phyloP scores from a whole-genome alignment of 2,888 invertebrate species.

The Lottia scabra region DNA sequence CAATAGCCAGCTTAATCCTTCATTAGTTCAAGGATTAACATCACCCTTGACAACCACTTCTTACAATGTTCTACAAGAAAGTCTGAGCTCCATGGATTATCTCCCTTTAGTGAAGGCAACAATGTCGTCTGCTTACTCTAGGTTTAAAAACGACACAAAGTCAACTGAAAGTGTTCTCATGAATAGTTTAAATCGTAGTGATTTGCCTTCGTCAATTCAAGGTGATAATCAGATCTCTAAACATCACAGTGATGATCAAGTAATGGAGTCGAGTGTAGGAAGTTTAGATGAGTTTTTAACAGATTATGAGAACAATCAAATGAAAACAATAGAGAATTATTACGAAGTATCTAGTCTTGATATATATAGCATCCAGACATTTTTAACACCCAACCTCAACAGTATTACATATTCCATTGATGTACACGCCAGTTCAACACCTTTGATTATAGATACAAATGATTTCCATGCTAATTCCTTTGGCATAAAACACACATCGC shows the following conservation, averaged over 20 bases:
- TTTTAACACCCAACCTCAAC: background rate
- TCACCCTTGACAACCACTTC: constrained; percentile 3
- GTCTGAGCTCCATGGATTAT: constrained; percentile 1
- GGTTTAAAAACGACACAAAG: background rate
- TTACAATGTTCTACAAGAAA: background rate
- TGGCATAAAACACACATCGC: no score
- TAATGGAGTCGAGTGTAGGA: background rate
- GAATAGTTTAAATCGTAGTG: background rate
- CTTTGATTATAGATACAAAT: no score
- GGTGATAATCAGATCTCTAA: background rate
- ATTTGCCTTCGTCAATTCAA: background rate
- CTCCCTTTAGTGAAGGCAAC: background rate
- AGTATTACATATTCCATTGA: background rate
- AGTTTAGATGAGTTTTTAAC: background rate
- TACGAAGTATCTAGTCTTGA: background rate
- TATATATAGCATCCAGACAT: no score
- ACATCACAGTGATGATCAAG: background rate
- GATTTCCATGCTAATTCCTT: no score
- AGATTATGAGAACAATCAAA: background rate
- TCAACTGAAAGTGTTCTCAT: background rate
- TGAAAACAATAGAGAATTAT: background rate
- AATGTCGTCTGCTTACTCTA: background rate
- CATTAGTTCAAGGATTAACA: constrained; percentile 1
- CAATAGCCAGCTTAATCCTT: background rate
- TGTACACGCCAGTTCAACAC: no score